Conservation (phyloP, 2,888 invertebrate species). For the Drosophila pegasa region DNA sequence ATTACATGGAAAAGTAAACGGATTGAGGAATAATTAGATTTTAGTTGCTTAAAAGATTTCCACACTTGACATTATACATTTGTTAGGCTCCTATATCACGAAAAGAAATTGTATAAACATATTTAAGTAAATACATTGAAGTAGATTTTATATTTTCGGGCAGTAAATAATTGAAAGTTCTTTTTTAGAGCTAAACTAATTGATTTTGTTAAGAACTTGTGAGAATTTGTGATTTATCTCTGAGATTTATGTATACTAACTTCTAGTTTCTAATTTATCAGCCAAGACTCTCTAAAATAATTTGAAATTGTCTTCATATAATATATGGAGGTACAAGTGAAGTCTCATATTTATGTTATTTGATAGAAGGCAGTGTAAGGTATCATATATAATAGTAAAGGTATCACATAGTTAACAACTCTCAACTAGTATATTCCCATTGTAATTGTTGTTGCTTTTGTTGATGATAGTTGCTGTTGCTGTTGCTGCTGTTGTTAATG, state of each 20-base stretch:
- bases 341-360: background rate
- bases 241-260: background rate
- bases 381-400: background rate
- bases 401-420: slow-evolving; percentile 18
- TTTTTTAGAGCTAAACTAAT: background rate
- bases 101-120: too few species aligned
- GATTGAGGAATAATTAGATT: too few species aligned
- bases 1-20: background rate
- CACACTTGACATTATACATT: too few species aligned
- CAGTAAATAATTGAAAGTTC: too few species aligned
- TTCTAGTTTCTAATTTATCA: background rate
- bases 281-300: background rate
- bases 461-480: slow-evolving; percentile 9
- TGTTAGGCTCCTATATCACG: too few species aligned
- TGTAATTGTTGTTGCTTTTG: slow-evolving; percentile 17
- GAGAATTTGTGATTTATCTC: background rate
- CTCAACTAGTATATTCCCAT: slow-evolving; percentile 1
- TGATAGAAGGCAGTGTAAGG: slow-evolving; percentile 24
- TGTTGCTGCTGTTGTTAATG: slow-evolving; percentile 24
- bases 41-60: too few species aligned
- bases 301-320: background rate
- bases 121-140: too few species aligned
- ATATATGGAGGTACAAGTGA: background rate
- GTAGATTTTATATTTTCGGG: too few species aligned
- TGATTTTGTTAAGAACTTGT: background rate